Percentiles rank a stretch among this genome's conserved stretches.
Evolutionary conservation across 2,113 vertebrate species (phyloP).

Genomic region (crab-eating macaque (Macaca fascicularis)): T2T-MFA8v1.1 NC_088380.1:11579001-11579500

Average conservation of each 20-base stretch:
- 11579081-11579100: not conserved
- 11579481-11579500: too few species aligned
- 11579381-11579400: not conserved
- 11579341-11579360: not conserved
- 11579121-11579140: not conserved
- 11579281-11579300: not conserved
- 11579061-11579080: not conserved
- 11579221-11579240: not conserved
- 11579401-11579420: not conserved
- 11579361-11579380: not conserved
- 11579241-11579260: not conserved
- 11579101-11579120: not conserved
- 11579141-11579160: not conserved
- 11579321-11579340: not conserved
- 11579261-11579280: not conserved
- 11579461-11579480: not conserved
- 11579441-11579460: not conserved
- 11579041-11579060: not conserved
- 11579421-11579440: not conserved
- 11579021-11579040: conserved; percentile 24
- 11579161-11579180: not conserved
- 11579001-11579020: conserved; percentile 11
- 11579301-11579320: not conserved
- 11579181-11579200: not conserved
- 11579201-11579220: not conserved